phyloP scores from a whole-genome alignment of 2,113 vertebrate species.

The Nasalis larvatus region DNA sequence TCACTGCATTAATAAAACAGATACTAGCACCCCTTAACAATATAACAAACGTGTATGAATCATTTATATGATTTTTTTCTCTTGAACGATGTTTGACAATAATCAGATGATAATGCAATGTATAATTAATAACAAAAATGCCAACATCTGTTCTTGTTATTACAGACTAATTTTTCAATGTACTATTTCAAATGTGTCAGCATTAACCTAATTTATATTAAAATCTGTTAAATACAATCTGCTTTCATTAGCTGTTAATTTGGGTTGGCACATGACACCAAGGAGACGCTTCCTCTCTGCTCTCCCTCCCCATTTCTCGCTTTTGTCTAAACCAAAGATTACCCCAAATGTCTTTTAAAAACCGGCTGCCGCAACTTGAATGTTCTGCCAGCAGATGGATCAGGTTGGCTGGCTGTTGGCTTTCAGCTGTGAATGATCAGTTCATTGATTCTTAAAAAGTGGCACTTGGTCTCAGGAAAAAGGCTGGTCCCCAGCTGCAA shows the following conservation, averaged over 20 bases:
- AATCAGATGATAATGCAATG: constrained; percentile 90
- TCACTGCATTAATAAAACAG: constrained; percentile 80
- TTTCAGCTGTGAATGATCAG: constrained; percentile 52
- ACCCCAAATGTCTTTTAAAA: constrained; percentile 73
- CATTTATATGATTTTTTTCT: constrained; percentile 80
- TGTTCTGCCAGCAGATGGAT: constrained; percentile 69
- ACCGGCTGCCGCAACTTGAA: constrained; percentile 61
- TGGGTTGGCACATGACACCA: constrained; percentile 76
- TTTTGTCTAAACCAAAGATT: constrained; percentile 64
- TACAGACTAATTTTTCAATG: constrained; percentile 85
- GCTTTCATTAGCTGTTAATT: constrained; percentile 87
- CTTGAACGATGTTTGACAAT: constrained; percentile 88
- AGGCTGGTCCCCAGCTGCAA: neutral
- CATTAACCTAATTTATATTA: constrained; percentile 89
- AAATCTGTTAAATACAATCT: constrained; percentile 88
- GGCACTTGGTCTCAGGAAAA: neutral
- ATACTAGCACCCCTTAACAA: constrained; percentile 67
- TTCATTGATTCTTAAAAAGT: constrained; percentile 23
- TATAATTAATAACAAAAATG: constrained; percentile 91
- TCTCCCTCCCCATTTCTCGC: constrained; percentile 34
- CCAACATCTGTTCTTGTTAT: constrained; percentile 89
- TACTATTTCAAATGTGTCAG: constrained; percentile 86
- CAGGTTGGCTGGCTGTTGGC: constrained; percentile 4
- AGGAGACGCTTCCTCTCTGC: constrained; percentile 72
- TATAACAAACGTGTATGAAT: constrained; percentile 80